Conservation (phyloP, 1,140 invertebrate species). For the Dreissena rostriformis region DNA sequence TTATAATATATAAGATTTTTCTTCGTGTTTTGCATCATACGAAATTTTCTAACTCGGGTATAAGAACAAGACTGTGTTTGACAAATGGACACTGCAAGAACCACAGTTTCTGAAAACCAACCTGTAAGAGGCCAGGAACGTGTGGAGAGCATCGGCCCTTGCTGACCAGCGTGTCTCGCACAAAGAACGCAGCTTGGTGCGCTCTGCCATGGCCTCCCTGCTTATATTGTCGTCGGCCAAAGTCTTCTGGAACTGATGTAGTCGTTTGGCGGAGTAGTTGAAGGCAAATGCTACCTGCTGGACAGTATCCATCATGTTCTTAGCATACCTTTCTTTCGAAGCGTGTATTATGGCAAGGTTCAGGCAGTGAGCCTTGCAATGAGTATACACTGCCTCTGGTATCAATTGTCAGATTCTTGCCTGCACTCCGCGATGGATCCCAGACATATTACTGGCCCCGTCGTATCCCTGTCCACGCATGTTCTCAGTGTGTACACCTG, state of each 20-base stretch:
- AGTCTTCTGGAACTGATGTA: slow-evolving; percentile 23
- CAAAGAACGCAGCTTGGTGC: neutral
- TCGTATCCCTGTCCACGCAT: neutral
- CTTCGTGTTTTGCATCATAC: no score
- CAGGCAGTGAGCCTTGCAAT: slow-evolving; percentile 9
- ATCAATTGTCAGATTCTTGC: neutral
- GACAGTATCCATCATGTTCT: slow-evolving; percentile 4
- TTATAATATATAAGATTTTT: no score
- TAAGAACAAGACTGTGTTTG: no score
- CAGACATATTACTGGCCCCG: slow-evolving; percentile 1
- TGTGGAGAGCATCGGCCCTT: neutral
- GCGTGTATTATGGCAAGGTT: slow-evolving; percentile 4
- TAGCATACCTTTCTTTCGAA: neutral
- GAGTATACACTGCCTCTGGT: slow-evolving; percentile 2
- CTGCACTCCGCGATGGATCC: neutral
- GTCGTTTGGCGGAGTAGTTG: slow-evolving; percentile 43
- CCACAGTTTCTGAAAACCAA: no score
- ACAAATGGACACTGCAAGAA: no score
- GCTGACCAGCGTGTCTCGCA: neutral
- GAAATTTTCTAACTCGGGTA: no score
- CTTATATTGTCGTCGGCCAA: neutral
- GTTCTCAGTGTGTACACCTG: slow-evolving; percentile 11
- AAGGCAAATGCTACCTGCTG: neutral
- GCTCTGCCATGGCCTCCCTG: neutral
- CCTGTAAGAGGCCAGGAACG: neutral